phyloP scores from a whole-genome alignment of 2,113 vertebrate genomes.

The Hydrochoerus hydrochaeris region DNA sequence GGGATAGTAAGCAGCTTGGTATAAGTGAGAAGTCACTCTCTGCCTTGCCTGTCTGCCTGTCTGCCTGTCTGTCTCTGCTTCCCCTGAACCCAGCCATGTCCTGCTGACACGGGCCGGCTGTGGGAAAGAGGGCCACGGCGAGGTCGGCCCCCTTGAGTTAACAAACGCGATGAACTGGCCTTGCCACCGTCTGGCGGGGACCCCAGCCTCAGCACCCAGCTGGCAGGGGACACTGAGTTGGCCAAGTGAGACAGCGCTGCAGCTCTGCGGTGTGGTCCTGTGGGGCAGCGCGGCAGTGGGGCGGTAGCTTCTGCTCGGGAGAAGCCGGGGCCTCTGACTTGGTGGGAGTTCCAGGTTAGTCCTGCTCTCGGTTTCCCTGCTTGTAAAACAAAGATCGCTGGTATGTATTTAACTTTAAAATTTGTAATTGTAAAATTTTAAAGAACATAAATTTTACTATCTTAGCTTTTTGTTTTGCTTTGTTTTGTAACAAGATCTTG shows the following conservation, averaged over 20 bases:
- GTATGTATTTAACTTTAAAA: neutral
- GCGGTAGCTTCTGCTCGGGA: no score
- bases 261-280: neutral
- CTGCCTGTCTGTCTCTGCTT: neutral
- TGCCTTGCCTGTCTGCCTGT: neutral
- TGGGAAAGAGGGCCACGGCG: no score
- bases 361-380: neutral
- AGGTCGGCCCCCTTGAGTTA: neutral
- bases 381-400: neutral
- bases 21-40: neutral
- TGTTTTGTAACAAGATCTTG: neutral
- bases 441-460: neutral
- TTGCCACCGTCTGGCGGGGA: neutral
- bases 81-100: neutral
- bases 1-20: neutral
- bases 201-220: neutral
- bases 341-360: neutral
- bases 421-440: neutral
- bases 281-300: neutral
- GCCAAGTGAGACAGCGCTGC: neutral
- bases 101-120: neutral
- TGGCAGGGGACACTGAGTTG: no score
- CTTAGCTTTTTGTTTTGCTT: neutral
- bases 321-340: neutral
- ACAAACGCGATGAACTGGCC: neutral